Evolutionary conservation across 35 echinoderm and acorn worm species (phyloP).

Genomic region (Ophiothrix spiculata): DNA sequence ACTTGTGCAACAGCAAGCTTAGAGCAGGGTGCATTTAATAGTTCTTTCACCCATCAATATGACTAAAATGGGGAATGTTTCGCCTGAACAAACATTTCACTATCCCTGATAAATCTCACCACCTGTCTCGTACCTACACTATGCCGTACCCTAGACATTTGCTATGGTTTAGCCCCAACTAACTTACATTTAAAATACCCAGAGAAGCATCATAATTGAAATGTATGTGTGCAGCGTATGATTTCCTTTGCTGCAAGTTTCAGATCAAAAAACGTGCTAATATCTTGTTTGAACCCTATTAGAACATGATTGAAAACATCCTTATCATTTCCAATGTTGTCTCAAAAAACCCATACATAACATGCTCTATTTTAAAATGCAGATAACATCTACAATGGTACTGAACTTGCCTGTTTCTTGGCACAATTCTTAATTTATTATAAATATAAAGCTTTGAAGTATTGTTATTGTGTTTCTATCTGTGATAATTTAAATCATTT

Average conservation of each 20-base stretch:
- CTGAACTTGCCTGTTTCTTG: neutral
- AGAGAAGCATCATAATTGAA: too few relatives aligned
- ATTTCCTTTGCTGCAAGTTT: neutral
- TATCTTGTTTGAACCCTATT: neutral
- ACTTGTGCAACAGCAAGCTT: too few relatives aligned
- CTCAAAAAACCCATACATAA: neutral
- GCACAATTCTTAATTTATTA: neutral
- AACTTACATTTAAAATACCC: neutral
- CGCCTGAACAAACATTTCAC: too few relatives aligned
- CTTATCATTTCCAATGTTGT: neutral
- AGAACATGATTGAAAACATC: constrained; percentile 2
- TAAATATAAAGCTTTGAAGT: neutral
- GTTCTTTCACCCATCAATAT: too few relatives aligned
- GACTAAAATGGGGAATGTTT: too few relatives aligned
- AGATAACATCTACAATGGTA: neutral
- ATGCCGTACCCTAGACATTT: neutral
- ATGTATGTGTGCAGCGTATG: neutral
- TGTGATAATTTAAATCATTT: neutral
- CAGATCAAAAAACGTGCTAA: neutral
- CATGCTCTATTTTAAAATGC: neutral
- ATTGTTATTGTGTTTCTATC: neutral
- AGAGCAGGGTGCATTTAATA: too few relatives aligned
- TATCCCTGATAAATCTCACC: too few relatives aligned
- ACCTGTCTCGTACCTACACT: neutral
- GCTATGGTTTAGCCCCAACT: too few relatives aligned